Conservation (phyloP, 2,888 invertebrate species). For the Theretra japonica region DNA sequence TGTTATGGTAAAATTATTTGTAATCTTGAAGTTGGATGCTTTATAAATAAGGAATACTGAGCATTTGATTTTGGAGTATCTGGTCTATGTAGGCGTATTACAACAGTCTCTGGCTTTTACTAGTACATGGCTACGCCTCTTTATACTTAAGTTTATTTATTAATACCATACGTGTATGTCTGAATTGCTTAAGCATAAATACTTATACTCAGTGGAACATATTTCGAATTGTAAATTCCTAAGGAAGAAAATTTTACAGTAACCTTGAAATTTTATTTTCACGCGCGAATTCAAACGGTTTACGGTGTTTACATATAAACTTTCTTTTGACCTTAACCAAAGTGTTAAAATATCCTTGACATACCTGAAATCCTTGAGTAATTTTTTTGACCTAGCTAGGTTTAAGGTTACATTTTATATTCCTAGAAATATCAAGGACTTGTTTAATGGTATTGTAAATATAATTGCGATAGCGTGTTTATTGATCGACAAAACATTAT, state of each 20-base stretch:
- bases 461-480: no score
- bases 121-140: no score
- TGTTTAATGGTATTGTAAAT: no score
- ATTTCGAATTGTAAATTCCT: neutral
- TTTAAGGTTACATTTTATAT: neutral
- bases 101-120: neutral
- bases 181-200: no score
- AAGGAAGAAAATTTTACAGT: neutral
- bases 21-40: neutral
- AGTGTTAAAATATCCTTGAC: neutral
- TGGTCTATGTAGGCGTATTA: neutral
- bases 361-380: neutral
- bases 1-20: constrained; percentile 22
- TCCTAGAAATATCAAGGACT: no score
- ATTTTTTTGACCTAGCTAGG: neutral
- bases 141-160: no score
- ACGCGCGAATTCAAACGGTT: neutral
- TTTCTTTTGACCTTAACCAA: constrained; percentile 1
- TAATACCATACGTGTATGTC: no score
- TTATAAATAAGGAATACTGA: neutral
- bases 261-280: neutral
- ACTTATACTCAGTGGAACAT: no score
- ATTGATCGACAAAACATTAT: no score
- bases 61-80: no score
- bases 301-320: neutral